Evolutionary conservation across 1,140 invertebrate species (phyloP).

Genomic region (Globodera rostochiensis): DNA sequence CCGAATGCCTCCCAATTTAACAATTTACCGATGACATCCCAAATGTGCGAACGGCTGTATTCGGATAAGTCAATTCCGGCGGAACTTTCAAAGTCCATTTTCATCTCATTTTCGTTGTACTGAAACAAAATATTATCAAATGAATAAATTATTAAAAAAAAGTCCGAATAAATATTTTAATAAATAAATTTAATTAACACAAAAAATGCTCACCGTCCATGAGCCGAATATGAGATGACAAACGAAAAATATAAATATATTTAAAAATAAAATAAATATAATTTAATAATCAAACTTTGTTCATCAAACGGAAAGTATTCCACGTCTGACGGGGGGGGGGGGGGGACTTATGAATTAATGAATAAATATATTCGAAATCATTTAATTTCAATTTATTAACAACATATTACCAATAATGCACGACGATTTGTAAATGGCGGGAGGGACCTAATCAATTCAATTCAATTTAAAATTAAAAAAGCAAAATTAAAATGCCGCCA

Average conservation of each 20-base stretch:
- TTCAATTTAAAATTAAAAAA: too few relatives aligned
- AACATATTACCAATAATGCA: conserved; percentile 78
- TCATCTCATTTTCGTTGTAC: conserved; percentile 85
- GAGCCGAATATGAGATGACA: conserved; percentile 99
- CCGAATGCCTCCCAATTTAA: too few relatives aligned
- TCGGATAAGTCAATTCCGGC: conserved; percentile 43
- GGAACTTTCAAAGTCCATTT: conserved; percentile 58
- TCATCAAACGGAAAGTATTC: conserved; percentile 70
- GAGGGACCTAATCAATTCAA: conserved; percentile 71
- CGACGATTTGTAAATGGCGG: conserved; percentile 97
- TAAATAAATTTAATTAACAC: conserved; percentile 71
- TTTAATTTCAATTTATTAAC: neutral
- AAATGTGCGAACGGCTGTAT: conserved; percentile 87
- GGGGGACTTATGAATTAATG: neutral
- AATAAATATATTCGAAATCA: neutral
- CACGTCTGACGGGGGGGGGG: conserved; percentile 43
- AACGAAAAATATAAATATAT: conserved; percentile 67
- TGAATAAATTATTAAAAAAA: too few relatives aligned
- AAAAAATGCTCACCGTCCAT: conserved; percentile 86
- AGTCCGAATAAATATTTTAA: conserved; percentile 72
- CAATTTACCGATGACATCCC: conserved; percentile 82
- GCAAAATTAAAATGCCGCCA: too few relatives aligned
- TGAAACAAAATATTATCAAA: conserved; percentile 40
- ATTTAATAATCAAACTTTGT: conserved; percentile 70
- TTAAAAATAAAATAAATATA: neutral